phyloP scores from a whole-genome alignment of 2,113 vertebrate species.

The Urocolius indicus region DNA sequence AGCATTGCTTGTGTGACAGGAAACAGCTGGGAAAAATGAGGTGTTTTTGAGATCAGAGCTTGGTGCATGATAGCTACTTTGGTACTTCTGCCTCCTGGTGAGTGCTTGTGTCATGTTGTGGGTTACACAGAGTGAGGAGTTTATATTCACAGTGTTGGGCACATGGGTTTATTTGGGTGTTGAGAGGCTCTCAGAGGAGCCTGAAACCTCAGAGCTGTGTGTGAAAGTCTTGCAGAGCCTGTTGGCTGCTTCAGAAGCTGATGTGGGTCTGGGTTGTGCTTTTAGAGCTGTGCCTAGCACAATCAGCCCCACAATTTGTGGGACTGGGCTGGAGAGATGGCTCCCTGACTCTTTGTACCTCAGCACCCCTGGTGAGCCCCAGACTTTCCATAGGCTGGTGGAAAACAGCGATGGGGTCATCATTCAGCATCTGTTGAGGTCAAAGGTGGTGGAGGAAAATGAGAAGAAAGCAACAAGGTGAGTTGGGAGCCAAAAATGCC shows the following conservation, averaged over 20 bases:
- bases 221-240: background rate
- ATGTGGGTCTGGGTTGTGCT: background rate
- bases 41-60: background rate
- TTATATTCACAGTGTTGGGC: background rate
- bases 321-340: background rate
- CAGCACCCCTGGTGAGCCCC: background rate
- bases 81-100: background rate
- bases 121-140: background rate
- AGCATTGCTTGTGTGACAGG: background rate
- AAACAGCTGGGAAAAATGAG: background rate
- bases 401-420: background rate
- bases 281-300: background rate
- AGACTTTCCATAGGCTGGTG: too few species aligned
- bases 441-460: background rate
- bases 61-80: accelerated
- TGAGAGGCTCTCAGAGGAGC: background rate
- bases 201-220: background rate
- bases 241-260: background rate
- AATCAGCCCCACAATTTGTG: accelerated
- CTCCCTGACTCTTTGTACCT: background rate
- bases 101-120: accelerated
- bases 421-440: background rate
- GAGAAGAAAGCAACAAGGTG: background rate
- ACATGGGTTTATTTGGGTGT: background rate
- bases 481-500: background rate